Base-by-base conservation (phyloP, 2,113 vertebrate genomes). In the Amblyornis subalaris region DNA sequence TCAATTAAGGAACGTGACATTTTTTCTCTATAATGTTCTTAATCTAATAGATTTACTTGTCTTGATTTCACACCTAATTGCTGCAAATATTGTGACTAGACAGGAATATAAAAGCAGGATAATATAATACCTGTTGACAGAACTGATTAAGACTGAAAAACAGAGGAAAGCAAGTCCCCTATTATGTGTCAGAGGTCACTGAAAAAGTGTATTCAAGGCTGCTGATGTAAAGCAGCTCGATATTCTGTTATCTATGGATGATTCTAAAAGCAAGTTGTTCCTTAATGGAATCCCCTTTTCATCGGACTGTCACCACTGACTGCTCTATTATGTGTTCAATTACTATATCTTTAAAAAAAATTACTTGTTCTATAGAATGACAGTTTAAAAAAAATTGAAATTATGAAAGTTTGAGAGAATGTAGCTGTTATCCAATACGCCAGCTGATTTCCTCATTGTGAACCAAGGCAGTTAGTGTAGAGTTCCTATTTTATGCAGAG, bases 251-350 rank as follows among this genome's bases (percentile, higher is more conserved):
- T 84, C 83, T 77, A 1, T 40, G 28, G 28, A 50, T 90, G 65
- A 67, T 89, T 90, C 92, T 88, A 95, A 86, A 90, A 90, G 69
- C 0, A 1, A 67, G 44, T 67, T 94, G 28, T 48, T 72, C 85
- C 86, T 72, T 84, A 84, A 88, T 74, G 82, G 83, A 80, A 91
- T 85, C 47, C 29, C 87, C 82, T 90, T 95, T 93, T 93, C 89
- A 89, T 50, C 64, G 88, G 72, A 77, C 55, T 94, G 79, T 93
- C 90, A 86, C 64, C 51, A 74, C 44, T 93, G 83, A 74, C 76
- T 93, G 79, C 40, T 92, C 86, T 84, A 90, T 95, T 96, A 62
- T 93, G 44, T 81, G 47, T 78, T 95, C 69, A 92, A 24, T 92
- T 86, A 80, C 72, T 84, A 17, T 42, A 51, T 42, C 40, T 90